Evolutionary conservation across 1,140 invertebrate genomes (phyloP), one percentile per base, ranked within the genome.

Genomic region (Sesamia nonagrioides): DNA sequence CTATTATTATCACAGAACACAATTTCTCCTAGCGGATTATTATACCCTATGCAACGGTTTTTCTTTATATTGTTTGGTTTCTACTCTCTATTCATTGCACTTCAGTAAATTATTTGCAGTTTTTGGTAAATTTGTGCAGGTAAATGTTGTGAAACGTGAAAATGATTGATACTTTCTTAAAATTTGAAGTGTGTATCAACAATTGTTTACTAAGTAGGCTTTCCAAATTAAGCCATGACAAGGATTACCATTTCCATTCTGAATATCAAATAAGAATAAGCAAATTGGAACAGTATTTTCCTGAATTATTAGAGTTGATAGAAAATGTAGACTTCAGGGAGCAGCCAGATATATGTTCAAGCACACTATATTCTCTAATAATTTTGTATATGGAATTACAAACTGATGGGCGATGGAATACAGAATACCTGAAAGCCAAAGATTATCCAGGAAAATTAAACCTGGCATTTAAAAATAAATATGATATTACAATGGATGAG

Each of bases 191-290:
- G 52, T 74, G 77, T 37, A 86, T 91, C 45, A 83, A 88, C 52
- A 77, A 68, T n/a, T 93, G 89, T 78, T 78, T 90, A 35, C 52
- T 92, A 76, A 84, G 86, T 21, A 92, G 89, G 84, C 82, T 93
- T 56, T 68, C 77, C 8, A 89, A 85, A 83, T 86, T 88, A 69
- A 86, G 86, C 48, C 87, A 91, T 48, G 88, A 89, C 79, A 75
- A 75, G 50, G 78, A 83, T 42, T 79, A 79, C 69, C 90, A 90
- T 48, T 6, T 56, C 69, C 90, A 90, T 48, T 6, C 60, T 45
- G 92, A 93, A 80, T 89, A 85, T 82, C 74, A 82, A 56, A 52
- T 85, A 63, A 83, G 90, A 37, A 87, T 88, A 80, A 84, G 85
- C 60, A 85, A 83, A 18, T 78, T 93, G 66, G 77, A 81, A 9